A percentile compares a stretch with the other conserved stretches of the same genome.
Conservation (phyloP, 2,888 invertebrate species). For the Caenorhabditis japonica region DNA sequence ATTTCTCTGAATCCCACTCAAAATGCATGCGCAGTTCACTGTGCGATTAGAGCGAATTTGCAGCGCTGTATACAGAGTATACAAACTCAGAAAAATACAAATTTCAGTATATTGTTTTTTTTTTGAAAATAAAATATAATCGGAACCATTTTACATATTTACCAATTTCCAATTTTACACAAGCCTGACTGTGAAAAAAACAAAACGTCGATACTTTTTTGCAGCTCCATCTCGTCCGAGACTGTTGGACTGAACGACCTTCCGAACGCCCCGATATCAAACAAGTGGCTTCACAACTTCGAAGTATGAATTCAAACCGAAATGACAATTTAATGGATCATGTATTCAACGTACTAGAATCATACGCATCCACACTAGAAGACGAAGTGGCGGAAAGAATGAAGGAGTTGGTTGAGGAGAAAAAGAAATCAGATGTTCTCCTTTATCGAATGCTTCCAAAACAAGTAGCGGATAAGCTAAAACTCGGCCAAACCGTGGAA, state of each 20-base stretch:
- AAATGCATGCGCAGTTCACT: too few relatives aligned
- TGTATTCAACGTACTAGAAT: constrained; percentile 73
- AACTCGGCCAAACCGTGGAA: constrained; percentile 69
- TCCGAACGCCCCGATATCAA: constrained; percentile 46
- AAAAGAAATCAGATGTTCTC: constrained; percentile 70
- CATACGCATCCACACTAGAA: constrained; percentile 66
- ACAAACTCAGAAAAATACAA: too few relatives aligned
- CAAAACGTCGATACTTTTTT: too few relatives aligned
- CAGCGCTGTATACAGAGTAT: too few relatives aligned
- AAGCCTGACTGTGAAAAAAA: too few relatives aligned
- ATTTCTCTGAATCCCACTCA: too few relatives aligned
- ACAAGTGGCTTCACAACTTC: constrained; percentile 39
- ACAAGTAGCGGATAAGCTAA: constrained; percentile 74
- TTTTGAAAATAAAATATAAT: too few relatives aligned
- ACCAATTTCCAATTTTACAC: too few relatives aligned
- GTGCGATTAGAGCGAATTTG: too few relatives aligned
- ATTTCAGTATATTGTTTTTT: too few relatives aligned
- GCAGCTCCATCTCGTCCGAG: constrained; percentile 47
- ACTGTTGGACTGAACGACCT: constrained; percentile 52
- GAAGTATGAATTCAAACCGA: constrained; percentile 63
- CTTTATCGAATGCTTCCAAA: constrained; percentile 71
- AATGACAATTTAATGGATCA: constrained; percentile 74
- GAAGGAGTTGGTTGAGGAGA: constrained; percentile 71
- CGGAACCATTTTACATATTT: too few relatives aligned
- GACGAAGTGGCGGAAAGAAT: constrained; percentile 68